Evolutionary conservation across 2,888 invertebrate genomes (phyloP).

Genomic region (Spilosoma lubricipeda): DNA sequence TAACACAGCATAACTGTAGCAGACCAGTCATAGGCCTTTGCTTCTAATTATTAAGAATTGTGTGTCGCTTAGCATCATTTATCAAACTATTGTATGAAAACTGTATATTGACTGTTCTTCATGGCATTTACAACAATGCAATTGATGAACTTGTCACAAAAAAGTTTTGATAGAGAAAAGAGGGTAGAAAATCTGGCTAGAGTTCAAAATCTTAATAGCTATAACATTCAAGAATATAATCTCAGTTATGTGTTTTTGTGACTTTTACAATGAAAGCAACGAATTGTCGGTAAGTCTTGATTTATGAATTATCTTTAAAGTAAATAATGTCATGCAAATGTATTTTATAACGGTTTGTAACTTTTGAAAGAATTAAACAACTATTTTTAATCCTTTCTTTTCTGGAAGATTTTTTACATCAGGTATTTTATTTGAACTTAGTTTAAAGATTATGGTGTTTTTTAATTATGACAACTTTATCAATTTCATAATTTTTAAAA

Average conservation of each 20-base stretch:
- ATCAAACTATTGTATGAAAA: background rate
- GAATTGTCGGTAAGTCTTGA: background rate
- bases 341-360: background rate
- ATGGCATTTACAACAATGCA: background rate
- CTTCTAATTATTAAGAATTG: slow-evolving; percentile 43
- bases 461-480: background rate
- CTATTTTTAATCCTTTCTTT: too few species aligned
- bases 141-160: background rate
- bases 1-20: slow-evolving; percentile 40
- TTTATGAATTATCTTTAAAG: background rate
- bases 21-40: slow-evolving; percentile 26
- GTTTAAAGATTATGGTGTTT: background rate
- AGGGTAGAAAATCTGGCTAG: background rate
- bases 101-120: background rate
- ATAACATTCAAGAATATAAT: background rate
- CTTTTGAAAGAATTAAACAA: background rate
- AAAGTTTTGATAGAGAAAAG: background rate
- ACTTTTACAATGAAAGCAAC: background rate
- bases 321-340: background rate
- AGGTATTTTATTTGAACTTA: background rate
- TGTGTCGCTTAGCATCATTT: slow-evolving; percentile 45
- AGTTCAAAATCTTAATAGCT: background rate
- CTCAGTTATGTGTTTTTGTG: background rate
- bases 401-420: background rate
- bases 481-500: background rate